Percentiles rank a stretch among this genome's conserved stretches.
Evolutionary conservation across 2,797 vertebrate species (phyloP).

Genomic region (Odontamblyopus rebecca): DNA sequence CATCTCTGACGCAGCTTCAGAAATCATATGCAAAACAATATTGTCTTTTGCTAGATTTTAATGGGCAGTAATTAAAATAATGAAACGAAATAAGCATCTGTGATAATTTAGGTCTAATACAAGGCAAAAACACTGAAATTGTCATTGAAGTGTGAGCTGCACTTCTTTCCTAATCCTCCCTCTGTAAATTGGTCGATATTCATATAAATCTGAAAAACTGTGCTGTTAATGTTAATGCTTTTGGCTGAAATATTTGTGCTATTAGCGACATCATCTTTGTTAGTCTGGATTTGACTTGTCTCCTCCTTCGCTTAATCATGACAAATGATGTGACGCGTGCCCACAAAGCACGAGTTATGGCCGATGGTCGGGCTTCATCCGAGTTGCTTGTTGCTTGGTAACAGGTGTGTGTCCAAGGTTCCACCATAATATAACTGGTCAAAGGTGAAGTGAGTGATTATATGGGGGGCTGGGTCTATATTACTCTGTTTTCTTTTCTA

Average conservation of each 20-base stretch:
- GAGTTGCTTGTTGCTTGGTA: conserved; percentile 73
- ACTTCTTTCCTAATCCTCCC: conserved; percentile 31
- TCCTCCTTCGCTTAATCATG: conserved; percentile 61
- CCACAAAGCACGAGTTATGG: conserved; percentile 48
- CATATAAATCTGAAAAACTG: conserved; percentile 32
- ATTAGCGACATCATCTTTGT: conserved; percentile 56
- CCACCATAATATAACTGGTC: background rate
- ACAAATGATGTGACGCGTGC: conserved; percentile 68
- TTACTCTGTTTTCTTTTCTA: too few species aligned
- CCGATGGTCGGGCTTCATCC: conserved; percentile 59
- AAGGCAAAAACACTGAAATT: background rate
- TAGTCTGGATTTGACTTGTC: conserved; percentile 60
- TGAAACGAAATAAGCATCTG: background rate
- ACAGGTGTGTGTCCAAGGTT: conserved; percentile 45
- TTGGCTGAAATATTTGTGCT: conserved; percentile 39
- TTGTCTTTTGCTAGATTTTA: conserved; percentile 7
- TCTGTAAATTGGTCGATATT: conserved; percentile 28
- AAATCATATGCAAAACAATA: conserved; percentile 9
- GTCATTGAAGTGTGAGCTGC: conserved; percentile 23
- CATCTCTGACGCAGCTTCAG: background rate
- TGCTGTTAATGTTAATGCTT: conserved; percentile 35
- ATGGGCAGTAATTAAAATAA: conserved; percentile 8
- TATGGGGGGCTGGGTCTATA: background rate
- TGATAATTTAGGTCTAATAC: conserved; percentile 7
- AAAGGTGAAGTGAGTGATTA: background rate